A percentile compares a stretch with the other conserved stretches of the same genome.
Evolutionary conservation across 2,888 invertebrate species (phyloP).

Genomic region (Volucella inanis): DNA sequence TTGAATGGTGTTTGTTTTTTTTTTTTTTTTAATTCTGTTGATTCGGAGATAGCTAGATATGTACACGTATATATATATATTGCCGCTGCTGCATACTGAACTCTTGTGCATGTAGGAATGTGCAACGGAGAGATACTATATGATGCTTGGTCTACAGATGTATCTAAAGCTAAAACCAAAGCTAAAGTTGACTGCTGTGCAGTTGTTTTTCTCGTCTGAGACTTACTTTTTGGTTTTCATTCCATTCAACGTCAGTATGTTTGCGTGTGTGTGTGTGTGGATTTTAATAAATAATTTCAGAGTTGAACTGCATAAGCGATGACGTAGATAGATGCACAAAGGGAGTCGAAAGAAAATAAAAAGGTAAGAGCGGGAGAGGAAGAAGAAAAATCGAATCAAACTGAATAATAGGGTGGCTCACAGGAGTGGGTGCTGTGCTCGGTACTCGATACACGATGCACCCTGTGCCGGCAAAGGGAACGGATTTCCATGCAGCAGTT

Average conservation of each 20-base stretch:
- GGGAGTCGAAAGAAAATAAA: conserved; percentile 3
- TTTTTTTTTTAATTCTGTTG: conserved; percentile 16
- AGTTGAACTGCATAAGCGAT: conserved; percentile 75
- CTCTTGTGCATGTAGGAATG: conserved; percentile 68
- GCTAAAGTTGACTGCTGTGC: conserved; percentile 23
- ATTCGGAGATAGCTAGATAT: conserved; percentile 44
- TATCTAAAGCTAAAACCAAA: too few species aligned
- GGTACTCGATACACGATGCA: conserved; percentile 7
- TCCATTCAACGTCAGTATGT: background rate
- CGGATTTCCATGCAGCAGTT: conserved; percentile 52
- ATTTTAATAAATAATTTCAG: conserved; percentile 74
- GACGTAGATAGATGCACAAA: conserved; percentile 67
- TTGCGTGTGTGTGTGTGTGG: conserved; percentile 45
- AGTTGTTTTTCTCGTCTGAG: conserved; percentile 66
- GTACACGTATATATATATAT: background rate
- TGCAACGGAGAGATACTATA: conserved; percentile 53
- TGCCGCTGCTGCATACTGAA: conserved; percentile 59
- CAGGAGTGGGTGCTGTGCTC: conserved; percentile 12
- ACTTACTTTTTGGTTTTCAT: conserved; percentile 51
- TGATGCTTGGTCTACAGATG: conserved; percentile 44
- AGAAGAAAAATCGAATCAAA: conserved; percentile 38
- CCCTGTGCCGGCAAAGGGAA: conserved; percentile 11
- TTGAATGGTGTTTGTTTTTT: conserved; percentile 18
- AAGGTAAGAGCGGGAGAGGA: background rate
- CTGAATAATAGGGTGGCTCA: conserved; percentile 55